Conservation (phyloP, 2,797 vertebrate species). For the Poeciliopsis presidionis region DNA sequence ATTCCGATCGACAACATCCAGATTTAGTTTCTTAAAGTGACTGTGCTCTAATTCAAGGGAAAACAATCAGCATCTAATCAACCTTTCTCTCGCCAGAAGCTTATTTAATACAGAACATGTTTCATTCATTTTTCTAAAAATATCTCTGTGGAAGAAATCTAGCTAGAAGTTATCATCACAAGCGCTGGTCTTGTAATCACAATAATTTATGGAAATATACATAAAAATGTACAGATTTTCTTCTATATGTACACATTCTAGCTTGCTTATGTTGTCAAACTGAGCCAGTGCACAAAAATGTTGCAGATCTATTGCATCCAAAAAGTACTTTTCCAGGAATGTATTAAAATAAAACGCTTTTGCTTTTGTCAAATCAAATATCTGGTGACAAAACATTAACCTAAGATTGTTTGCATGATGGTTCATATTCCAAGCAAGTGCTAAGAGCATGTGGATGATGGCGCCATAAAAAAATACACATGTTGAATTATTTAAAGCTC, state of each 20-base stretch:
- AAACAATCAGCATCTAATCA: not conserved
- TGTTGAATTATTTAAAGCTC: slow-evolving; percentile 20
- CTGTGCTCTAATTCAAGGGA: not conserved
- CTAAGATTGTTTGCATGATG: not conserved
- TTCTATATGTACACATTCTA: not conserved
- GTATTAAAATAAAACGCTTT: not conserved
- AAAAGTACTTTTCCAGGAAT: not conserved
- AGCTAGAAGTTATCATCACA: not conserved
- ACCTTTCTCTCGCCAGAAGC: not conserved
- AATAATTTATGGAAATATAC: not conserved
- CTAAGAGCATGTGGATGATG: slow-evolving; percentile 1
- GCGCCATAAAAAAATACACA: slow-evolving; percentile 14
- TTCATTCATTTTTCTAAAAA: not conserved
- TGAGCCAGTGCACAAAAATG: not conserved
- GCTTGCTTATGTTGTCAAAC: not conserved
- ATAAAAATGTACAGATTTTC: not conserved
- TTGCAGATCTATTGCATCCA: not conserved
- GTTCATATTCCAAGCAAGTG: slow-evolving; percentile 12
- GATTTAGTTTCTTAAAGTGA: not conserved
- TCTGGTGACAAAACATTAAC: not conserved
- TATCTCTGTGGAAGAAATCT: not conserved
- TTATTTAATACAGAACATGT: not conserved
- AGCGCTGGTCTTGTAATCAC: not conserved
- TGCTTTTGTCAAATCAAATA: not conserved
- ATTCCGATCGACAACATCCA: not conserved